A percentile compares a stretch with the other conserved stretches of the same genome.
Evolutionary conservation across 2,888 invertebrate species (phyloP).

Genomic region (Drosophila anomelani): DNA sequence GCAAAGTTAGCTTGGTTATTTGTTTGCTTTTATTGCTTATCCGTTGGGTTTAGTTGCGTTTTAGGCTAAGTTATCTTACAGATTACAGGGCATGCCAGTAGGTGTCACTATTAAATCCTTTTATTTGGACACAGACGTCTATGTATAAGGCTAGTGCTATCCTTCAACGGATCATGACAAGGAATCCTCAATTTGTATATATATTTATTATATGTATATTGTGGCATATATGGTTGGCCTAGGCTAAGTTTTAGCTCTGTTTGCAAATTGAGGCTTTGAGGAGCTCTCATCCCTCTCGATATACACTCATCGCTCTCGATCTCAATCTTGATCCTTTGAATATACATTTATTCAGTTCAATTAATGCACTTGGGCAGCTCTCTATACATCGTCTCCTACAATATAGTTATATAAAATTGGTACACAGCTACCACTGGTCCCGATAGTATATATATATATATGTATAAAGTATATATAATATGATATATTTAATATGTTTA

Average conservation of each 20-base stretch:
- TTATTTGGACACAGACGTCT: background rate
- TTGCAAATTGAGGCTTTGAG: background rate
- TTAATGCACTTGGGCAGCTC: slow-evolving; percentile 5
- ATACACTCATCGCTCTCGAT: background rate
- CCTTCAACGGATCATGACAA: slow-evolving; percentile 1
- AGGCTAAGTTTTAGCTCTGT: background rate
- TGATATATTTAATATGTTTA: slow-evolving; percentile 19
- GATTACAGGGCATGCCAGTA: slow-evolving; percentile 1
- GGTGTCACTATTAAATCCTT: background rate
- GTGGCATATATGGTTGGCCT: slow-evolving; percentile 21
- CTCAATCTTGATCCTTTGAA: background rate
- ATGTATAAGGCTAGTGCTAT: slow-evolving; percentile 4
- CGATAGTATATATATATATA: slow-evolving; percentile 3
- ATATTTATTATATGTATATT: slow-evolving; percentile 28
- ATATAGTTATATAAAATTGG: slow-evolving; percentile 23
- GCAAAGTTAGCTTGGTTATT: slow-evolving; percentile 8
- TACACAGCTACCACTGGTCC: slow-evolving; percentile 13
- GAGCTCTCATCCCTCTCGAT: background rate
- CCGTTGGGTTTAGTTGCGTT: slow-evolving; percentile 37
- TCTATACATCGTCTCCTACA: slow-evolving; percentile 48
- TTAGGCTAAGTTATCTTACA: slow-evolving; percentile 12
- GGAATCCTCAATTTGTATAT: slow-evolving; percentile 60
- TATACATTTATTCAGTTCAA: slow-evolving; percentile 29
- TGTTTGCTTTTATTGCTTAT: slow-evolving; percentile 39
- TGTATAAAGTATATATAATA: slow-evolving; percentile 8